phyloP scores from a whole-genome alignment of 2,113 vertebrate genomes.

The Podarcis muralis region DNA sequence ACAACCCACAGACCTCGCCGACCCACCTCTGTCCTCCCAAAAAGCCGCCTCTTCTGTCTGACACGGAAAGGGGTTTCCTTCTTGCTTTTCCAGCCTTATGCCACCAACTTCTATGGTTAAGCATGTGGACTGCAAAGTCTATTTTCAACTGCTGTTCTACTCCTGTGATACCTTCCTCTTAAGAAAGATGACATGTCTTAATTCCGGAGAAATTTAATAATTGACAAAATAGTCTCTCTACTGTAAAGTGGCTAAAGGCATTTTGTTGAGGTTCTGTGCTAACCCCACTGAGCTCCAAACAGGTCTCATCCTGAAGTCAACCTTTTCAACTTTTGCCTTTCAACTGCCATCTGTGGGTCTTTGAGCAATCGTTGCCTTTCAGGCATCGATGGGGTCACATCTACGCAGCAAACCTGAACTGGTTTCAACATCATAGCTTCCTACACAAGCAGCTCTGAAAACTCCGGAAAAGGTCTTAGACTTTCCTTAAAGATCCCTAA shows the following conservation, averaged over 20 bases:
- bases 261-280: not conserved
- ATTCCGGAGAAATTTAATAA: conserved; percentile 12
- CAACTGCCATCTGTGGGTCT: not conserved
- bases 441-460: not conserved
- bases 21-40: not conserved
- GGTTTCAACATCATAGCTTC: not conserved
- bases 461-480: not conserved
- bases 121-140: not conserved
- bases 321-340: not conserved
- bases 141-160: conserved; percentile 2
- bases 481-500: not conserved
- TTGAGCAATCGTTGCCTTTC: not conserved
- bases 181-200: conserved; percentile 12
- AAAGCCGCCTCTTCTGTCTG: not conserved
- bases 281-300: not conserved
- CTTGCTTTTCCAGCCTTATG: not conserved
- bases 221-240: conserved; percentile 32
- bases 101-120: fast-evolving
- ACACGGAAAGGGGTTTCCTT: not conserved
- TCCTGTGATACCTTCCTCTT: not conserved
- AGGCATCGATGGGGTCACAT: not conserved
- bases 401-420: not conserved
- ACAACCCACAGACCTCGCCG: not conserved
- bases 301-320: not conserved
- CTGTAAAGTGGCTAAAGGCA: not conserved